phyloP scores from a whole-genome alignment of 2,888 invertebrate species.

The Mayetiola destructor region DNA sequence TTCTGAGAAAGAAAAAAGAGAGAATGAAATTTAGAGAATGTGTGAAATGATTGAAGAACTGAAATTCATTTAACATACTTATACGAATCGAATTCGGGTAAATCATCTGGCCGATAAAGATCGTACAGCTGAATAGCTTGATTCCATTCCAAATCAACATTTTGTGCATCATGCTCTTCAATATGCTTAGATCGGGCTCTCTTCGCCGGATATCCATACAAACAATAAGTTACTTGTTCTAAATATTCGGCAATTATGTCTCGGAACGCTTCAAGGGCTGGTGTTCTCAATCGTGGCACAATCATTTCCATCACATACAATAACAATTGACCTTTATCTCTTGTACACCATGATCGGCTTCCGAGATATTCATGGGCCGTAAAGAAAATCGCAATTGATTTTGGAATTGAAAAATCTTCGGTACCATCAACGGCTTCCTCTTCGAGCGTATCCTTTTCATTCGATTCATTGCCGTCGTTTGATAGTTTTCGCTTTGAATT shows the following conservation, averaged over 20 bases:
- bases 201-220: conserved; percentile 68
- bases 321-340: conserved; percentile 60
- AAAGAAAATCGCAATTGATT: conserved; percentile 61
- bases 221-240: conserved; percentile 71
- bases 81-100: conserved; percentile 71
- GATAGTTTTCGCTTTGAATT: background rate
- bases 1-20: conserved; percentile 37
- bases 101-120: conserved; percentile 59
- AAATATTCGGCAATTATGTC: conserved; percentile 61
- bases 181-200: conserved; percentile 40
- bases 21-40: too few species aligned
- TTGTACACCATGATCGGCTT: conserved; percentile 63
- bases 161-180: conserved; percentile 50
- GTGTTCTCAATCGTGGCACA: conserved; percentile 51
- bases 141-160: conserved; percentile 55
- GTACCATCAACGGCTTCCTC: conserved; percentile 30
- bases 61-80: conserved; percentile 25
- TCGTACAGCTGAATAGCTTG: conserved; percentile 62
- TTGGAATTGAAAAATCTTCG: conserved; percentile 47
- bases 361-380: conserved; percentile 76
- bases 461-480: conserved; percentile 17
- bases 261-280: conserved; percentile 45
- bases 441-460: conserved; percentile 29
- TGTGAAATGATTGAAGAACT: too few species aligned
- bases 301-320: conserved; percentile 62